Conservation (phyloP, 2,113 vertebrate genomes). For the Amazona vittata region DNA sequence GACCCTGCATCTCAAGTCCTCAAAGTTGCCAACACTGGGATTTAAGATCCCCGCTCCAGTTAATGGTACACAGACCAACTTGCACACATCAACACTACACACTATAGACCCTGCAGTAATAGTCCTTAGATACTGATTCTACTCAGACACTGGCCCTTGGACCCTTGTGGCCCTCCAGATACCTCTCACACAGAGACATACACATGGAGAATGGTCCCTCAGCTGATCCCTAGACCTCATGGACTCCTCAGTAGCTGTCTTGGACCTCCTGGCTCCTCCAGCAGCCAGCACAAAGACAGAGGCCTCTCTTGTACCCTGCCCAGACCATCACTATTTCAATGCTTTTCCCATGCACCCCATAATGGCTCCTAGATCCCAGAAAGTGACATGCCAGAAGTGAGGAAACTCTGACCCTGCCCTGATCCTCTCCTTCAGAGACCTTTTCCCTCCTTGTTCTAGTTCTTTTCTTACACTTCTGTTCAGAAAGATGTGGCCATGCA, state of each 20-base stretch:
- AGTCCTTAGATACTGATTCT: background rate
- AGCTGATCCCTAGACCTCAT: background rate
- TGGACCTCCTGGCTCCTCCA: background rate
- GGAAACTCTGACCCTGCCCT: background rate
- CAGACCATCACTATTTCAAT: background rate
- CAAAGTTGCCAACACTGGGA: background rate
- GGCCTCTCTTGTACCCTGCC: background rate
- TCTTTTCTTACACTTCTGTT: background rate
- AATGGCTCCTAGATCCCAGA: background rate
- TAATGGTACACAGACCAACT: background rate
- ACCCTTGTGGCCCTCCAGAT: background rate
- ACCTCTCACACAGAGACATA: background rate
- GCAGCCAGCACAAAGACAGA: background rate
- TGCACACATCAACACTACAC: background rate
- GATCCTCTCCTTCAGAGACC: background rate
- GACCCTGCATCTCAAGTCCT: background rate
- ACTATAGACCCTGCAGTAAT: background rate
- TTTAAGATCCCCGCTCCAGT: too few relatives aligned
- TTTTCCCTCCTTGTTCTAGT: background rate
- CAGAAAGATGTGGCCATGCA: background rate
- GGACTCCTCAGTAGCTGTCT: background rate
- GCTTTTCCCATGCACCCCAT: background rate
- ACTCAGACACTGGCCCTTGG: background rate
- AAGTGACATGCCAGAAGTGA: background rate
- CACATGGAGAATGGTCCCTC: rapidly evolving